phyloP scores from a whole-genome alignment of 2,113 vertebrate species.

The Myotis brandtii region DNA sequence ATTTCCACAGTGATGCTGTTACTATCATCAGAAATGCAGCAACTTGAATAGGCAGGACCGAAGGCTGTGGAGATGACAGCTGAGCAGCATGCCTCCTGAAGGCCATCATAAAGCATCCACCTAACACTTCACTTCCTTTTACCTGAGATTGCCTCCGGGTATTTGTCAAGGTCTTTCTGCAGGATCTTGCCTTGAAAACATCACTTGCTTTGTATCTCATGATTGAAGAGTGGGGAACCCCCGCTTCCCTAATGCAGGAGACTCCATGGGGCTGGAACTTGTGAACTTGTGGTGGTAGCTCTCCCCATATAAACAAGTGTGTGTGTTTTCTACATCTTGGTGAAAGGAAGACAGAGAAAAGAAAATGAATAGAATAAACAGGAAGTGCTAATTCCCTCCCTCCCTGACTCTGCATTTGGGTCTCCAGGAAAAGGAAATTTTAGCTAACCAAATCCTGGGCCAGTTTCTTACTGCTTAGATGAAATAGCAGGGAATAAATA shows the following conservation, averaged over 20 bases:
- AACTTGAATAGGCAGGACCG: background rate
- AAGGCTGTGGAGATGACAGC: background rate
- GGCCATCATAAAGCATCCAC: no score
- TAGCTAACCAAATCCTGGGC: background rate
- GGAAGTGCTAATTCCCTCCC: background rate
- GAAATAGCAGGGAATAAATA: background rate
- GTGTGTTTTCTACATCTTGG: background rate
- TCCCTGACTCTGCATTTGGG: background rate
- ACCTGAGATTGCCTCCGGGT: background rate
- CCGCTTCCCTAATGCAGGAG: no score
- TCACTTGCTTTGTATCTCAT: background rate
- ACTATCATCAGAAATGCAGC: background rate
- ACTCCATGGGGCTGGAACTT: fast-evolving
- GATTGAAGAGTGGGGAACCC: background rate
- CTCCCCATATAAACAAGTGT: background rate
- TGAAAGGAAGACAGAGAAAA: background rate
- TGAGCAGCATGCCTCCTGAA: background rate
- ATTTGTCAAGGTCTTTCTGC: background rate
- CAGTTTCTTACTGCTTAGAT: background rate
- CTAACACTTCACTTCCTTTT: fast-evolving
- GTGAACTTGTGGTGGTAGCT: no score
- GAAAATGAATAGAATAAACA: background rate
- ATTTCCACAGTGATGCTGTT: no score
- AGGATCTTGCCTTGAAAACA: background rate
- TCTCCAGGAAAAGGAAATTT: background rate